phyloP scores from a whole-genome alignment of 2,797 vertebrate genomes.

The Notolepis coatsorum region DNA sequence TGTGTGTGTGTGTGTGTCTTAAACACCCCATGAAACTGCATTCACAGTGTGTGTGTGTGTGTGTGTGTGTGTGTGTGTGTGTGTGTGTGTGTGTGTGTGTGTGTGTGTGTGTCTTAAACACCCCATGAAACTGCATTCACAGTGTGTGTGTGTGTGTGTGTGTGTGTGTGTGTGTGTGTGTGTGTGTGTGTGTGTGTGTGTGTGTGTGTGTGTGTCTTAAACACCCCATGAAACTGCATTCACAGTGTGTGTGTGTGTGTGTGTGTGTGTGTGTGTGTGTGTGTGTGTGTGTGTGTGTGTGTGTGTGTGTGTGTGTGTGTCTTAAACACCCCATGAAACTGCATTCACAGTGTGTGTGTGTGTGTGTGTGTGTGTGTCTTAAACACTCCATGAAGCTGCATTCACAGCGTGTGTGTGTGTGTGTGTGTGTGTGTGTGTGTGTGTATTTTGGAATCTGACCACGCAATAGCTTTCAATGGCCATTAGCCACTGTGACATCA shows the following conservation, averaged over 20 bases:
- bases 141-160: neutral
- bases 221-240: neutral
- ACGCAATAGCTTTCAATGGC: too few relatives aligned
- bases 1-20: neutral
- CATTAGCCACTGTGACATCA: too few relatives aligned
- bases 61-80: slow-evolving; percentile 4
- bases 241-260: neutral
- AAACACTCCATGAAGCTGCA: too few relatives aligned
- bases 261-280: neutral
- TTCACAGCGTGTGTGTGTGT: neutral
- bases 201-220: neutral
- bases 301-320: neutral
- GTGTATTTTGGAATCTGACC: too few relatives aligned
- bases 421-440: neutral
- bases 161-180: neutral
- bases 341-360: neutral
- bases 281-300: neutral
- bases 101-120: neutral
- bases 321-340: too few relatives aligned
- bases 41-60: neutral
- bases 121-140: too few relatives aligned
- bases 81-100: neutral
- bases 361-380: neutral
- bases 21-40: neutral
- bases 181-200: neutral